These are phyloP conservation scores for Drosophila sucinea DNA, from an alignment of 1,140 invertebrate genomes.

Conservation along the genomic window DNA sequence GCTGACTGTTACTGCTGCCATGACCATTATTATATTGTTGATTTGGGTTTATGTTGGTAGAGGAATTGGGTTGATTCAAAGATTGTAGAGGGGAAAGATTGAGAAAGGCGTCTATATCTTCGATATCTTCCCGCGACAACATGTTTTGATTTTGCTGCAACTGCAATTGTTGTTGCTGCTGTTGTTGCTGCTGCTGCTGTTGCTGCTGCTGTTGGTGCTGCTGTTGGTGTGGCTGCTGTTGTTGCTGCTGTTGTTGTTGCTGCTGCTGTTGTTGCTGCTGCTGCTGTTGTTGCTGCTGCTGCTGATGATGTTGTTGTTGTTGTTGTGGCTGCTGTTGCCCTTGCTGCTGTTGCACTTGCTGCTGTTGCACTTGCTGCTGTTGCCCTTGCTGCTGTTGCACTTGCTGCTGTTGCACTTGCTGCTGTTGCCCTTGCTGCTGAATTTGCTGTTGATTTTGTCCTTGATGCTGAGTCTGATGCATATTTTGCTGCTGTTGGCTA, in stretches of 20 bases:
- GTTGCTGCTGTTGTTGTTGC: slow-evolving; percentile 41
- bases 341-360: slow-evolving; percentile 73
- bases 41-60: slow-evolving; percentile 31
- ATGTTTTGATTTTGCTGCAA: slow-evolving; percentile 45
- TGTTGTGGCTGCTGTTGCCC: slow-evolving; percentile 56
- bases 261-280: slow-evolving; percentile 41
- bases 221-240: slow-evolving; percentile 40
- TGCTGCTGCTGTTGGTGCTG: slow-evolving; percentile 40
- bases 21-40: slow-evolving; percentile 47
- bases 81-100: slow-evolving; percentile 72
- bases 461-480: slow-evolving; percentile 51
- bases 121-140: slow-evolving; percentile 66
- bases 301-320: slow-evolving; percentile 37
- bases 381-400: slow-evolving; percentile 64
- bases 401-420: slow-evolving; percentile 38
- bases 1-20: slow-evolving; percentile 30
- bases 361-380: slow-evolving; percentile 77
- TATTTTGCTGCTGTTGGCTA: slow-evolving; percentile 66
- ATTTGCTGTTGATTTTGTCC: slow-evolving; percentile 37
- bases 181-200: slow-evolving; percentile 40
- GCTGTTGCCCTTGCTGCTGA: slow-evolving; percentile 45
- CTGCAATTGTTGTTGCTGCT: slow-evolving; percentile 46
- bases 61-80: slow-evolving; percentile 38
- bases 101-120: slow-evolving; percentile 74
- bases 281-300: slow-evolving; percentile 42